A percentile compares a stretch with the other conserved stretches of the same genome.
phyloP scores from a whole-genome alignment of 2,888 invertebrate species.

The Drosophila melanosoma region DNA sequence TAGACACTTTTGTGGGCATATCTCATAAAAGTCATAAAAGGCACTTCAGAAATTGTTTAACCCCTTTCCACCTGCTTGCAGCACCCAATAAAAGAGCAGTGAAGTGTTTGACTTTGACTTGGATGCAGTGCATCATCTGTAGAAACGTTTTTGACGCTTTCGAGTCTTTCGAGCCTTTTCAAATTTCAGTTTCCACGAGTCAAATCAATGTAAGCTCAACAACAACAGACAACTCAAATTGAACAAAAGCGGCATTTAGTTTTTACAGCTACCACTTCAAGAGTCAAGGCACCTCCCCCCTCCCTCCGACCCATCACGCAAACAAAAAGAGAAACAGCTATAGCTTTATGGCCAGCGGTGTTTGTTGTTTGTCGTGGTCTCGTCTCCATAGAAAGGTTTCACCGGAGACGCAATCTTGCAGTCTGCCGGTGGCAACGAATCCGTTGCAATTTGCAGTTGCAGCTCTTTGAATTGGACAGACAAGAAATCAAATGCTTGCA shows the following conservation, averaged over 20 bases:
- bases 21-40: constrained; percentile 10
- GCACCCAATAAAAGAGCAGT: constrained; percentile 11
- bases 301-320: not conserved
- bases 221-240: constrained; percentile 44
- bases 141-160: constrained; percentile 51
- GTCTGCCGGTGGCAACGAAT: constrained; percentile 53
- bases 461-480: constrained; percentile 34
- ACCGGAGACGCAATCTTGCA: constrained; percentile 40
- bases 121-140: constrained; percentile 29
- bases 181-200: constrained; percentile 29
- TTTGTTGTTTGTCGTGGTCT: constrained; percentile 39
- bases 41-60: constrained; percentile 24
- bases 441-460: constrained; percentile 72
- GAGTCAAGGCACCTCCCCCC: not conserved
- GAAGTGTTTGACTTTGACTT: constrained; percentile 1
- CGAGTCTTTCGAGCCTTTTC: constrained; percentile 48
- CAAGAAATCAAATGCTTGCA: constrained; percentile 47
- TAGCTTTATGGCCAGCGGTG: constrained; percentile 38
- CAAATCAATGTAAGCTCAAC: constrained; percentile 50
- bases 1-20: constrained; percentile 16
- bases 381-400: constrained; percentile 57
- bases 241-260: constrained; percentile 60
- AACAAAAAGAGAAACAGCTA: not conserved
- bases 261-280: constrained; percentile 58
- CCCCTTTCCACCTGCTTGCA: constrained; percentile 41